A percentile compares a stretch with the other conserved stretches of the same genome.
Conservation (phyloP, 37 sponge, comb jelly and placozoan genomes). For the Aphrocallistes beatrix region DNA sequence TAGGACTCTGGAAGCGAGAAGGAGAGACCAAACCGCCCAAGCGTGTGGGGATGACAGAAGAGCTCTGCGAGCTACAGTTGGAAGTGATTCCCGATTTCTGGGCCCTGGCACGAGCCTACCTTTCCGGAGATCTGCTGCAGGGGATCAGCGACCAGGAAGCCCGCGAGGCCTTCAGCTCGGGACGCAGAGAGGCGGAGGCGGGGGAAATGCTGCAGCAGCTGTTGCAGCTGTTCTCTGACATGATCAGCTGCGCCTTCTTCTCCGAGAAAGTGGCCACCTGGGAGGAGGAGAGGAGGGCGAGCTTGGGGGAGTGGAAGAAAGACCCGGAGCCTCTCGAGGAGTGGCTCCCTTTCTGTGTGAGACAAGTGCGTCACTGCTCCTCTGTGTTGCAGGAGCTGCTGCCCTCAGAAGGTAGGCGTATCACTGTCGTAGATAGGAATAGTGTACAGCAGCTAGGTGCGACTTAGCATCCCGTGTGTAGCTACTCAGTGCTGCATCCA, state of each 20-base stretch:
- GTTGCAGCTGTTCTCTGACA: slow-evolving; percentile 57
- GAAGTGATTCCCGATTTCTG: slow-evolving; percentile 72
- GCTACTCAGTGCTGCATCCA: background rate
- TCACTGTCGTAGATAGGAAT: too few relatives aligned
- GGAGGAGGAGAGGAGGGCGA: slow-evolving; percentile 26
- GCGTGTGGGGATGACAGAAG: slow-evolving; percentile 67
- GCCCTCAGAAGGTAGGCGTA: background rate
- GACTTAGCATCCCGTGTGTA: too few relatives aligned
- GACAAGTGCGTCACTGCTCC: slow-evolving; percentile 38
- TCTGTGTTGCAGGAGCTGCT: background rate
- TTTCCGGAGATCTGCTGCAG: slow-evolving; percentile 44
- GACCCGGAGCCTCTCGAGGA: slow-evolving; percentile 50
- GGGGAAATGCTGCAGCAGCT: slow-evolving; percentile 46
- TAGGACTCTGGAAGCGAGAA: background rate
- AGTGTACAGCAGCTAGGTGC: too few relatives aligned
- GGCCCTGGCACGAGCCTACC: slow-evolving; percentile 66
- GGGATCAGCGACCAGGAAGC: background rate
- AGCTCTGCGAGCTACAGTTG: slow-evolving; percentile 45
- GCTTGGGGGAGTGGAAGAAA: slow-evolving; percentile 50
- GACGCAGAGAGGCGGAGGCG: background rate
- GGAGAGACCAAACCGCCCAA: slow-evolving; percentile 29
- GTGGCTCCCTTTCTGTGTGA: slow-evolving; percentile 74
- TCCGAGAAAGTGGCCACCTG: slow-evolving; percentile 31
- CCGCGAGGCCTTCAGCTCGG: background rate
- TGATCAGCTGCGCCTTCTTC: slow-evolving; percentile 67